Evolutionary conservation across 2,797 vertebrate species (phyloP).

Genomic region (Eulemur albifrons): DNA sequence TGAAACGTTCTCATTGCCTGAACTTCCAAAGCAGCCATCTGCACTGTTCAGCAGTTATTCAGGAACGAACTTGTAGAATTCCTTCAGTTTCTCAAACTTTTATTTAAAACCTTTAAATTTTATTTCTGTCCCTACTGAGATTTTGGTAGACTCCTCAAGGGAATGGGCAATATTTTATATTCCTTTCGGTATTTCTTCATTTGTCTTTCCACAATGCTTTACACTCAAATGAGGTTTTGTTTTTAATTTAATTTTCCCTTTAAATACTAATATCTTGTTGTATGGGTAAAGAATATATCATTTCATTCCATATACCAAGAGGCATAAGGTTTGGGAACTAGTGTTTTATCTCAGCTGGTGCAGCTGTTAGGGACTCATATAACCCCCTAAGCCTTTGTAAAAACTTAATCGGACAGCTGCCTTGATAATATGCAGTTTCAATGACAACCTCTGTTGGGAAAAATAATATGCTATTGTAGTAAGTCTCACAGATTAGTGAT

Average conservation of each 20-base stretch:
- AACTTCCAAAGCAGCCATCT: background rate
- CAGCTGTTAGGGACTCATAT: conserved; percentile 75
- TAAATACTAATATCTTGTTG: conserved; percentile 2
- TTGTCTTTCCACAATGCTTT: background rate
- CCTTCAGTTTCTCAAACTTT: background rate
- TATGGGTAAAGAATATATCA: background rate
- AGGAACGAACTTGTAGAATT: background rate
- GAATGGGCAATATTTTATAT: background rate
- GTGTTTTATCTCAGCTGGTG: conserved; percentile 36
- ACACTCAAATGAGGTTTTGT: conserved; percentile 6
- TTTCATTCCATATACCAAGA: conserved; percentile 21
- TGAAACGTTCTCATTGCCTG: background rate
- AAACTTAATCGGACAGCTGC: conserved; percentile 75
- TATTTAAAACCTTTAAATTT: background rate
- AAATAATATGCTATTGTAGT: conserved; percentile 70
- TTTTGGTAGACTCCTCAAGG: background rate
- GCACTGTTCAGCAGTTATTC: background rate
- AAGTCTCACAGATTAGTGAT: conserved; percentile 52
- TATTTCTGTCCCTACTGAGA: background rate
- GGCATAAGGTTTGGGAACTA: background rate
- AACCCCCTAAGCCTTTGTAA: conserved; percentile 74
- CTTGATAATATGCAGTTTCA: conserved; percentile 69
- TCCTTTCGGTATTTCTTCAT: background rate
- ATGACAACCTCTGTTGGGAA: conserved; percentile 56
- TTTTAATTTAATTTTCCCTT: conserved; percentile 49